These are phyloP conservation scores for Sabatieria punctata DNA, from an alignment of 2,888 invertebrate species.

Conservation along the genomic window DNA sequence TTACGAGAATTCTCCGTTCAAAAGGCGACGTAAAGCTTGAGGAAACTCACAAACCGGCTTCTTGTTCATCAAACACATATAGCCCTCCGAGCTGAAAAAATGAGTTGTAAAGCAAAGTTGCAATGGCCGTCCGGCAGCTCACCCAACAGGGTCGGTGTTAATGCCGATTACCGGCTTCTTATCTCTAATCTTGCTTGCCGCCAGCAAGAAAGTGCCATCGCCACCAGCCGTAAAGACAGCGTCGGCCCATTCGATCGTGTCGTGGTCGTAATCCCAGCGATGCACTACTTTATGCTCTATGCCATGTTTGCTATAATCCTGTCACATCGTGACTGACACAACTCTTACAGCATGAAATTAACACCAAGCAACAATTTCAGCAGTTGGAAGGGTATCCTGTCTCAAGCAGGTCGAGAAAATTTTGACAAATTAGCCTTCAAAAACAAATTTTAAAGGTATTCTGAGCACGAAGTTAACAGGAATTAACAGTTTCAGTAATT, in stretches of 20 bases:
- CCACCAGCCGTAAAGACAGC: constrained; percentile 52
- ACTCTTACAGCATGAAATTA: too few species aligned
- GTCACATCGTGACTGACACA: too few species aligned
- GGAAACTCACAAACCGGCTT: constrained; percentile 42
- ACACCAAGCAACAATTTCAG: too few species aligned
- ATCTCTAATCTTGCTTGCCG: constrained; percentile 62
- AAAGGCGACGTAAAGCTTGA: constrained; percentile 53
- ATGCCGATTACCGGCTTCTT: constrained; percentile 86
- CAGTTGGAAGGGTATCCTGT: too few species aligned
- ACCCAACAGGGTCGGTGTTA: constrained; percentile 71
- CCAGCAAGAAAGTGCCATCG: constrained; percentile 88
- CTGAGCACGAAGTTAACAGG: too few species aligned
- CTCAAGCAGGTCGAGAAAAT: too few species aligned
- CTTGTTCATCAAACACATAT: constrained; percentile 67
- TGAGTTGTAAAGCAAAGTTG: not conserved
- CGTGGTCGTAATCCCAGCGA: constrained; percentile 44
- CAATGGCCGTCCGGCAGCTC: not conserved
- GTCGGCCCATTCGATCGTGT: constrained; percentile 74
- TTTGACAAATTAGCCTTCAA: too few species aligned
- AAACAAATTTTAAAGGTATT: too few species aligned
- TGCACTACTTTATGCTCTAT: constrained; percentile 48
- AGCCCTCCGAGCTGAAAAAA: constrained; percentile 55
- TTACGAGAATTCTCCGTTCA: constrained; percentile 45
- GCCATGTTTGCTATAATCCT: constrained; percentile 45
- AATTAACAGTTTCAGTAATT: too few species aligned